A percentile compares a stretch with the other conserved stretches of the same genome.
phyloP scores from a whole-genome alignment of 2,113 vertebrate genomes.

The Limanda limanda region DNA sequence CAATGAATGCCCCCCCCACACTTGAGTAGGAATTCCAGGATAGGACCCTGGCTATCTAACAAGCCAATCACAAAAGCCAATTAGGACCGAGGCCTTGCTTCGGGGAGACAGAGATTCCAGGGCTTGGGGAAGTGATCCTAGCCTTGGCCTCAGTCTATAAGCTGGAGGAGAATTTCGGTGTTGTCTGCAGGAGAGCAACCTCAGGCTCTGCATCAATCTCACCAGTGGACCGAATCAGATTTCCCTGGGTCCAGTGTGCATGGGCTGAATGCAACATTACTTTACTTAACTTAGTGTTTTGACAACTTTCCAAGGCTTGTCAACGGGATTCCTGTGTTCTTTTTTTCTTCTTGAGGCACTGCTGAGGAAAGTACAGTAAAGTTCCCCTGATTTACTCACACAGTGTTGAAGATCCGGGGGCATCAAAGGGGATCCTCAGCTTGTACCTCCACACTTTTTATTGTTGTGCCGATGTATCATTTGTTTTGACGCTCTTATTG shows the following conservation, averaged over 20 bases:
- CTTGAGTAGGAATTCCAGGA: constrained; percentile 77
- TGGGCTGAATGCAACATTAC: constrained; percentile 75
- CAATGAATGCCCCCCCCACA: constrained; percentile 74
- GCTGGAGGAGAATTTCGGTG: constrained; percentile 63
- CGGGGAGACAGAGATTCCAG: constrained; percentile 72
- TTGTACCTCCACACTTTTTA: neutral
- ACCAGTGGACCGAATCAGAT: constrained; percentile 72
- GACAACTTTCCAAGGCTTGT: constrained; percentile 54
- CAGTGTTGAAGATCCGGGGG: neutral
- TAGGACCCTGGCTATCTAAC: constrained; percentile 74
- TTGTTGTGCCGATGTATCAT: neutral
- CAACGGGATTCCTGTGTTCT: neutral
- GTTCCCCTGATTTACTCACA: constrained; percentile 1
- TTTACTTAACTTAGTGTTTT: constrained; percentile 55
- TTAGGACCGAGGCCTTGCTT: constrained; percentile 76
- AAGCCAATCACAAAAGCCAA: constrained; percentile 85
- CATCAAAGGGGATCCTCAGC: neutral
- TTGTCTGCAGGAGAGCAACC: constrained; percentile 69
- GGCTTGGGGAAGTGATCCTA: constrained; percentile 74
- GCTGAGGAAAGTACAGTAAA: neutral
- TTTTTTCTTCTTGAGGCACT: neutral
- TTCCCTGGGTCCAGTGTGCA: constrained; percentile 72
- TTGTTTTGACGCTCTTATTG: neutral
- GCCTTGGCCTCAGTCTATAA: constrained; percentile 59
- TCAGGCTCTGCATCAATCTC: constrained; percentile 74